Evolutionary conservation across 2,888 invertebrate species (phyloP).

Genomic region (Cephus spinipes): DNA sequence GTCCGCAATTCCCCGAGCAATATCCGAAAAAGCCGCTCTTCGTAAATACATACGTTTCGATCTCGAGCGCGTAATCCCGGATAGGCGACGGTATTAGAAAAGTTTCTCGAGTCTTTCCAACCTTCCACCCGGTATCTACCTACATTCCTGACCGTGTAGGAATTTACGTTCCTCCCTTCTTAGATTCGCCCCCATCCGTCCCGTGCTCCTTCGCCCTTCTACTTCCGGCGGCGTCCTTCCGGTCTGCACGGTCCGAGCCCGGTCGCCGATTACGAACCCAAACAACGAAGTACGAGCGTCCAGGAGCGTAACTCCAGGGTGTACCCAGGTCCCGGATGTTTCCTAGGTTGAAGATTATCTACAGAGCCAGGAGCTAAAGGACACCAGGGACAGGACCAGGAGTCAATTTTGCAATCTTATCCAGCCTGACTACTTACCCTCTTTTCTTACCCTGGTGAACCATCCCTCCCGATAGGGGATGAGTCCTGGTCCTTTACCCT

Average conservation of each 20-base stretch:
- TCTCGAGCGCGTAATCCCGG: constrained; percentile 58
- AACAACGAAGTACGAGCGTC: constrained; percentile 49
- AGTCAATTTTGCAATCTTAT: constrained; percentile 54
- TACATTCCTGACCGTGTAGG: neutral
- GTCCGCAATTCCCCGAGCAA: constrained; percentile 24
- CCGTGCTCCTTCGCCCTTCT: neutral
- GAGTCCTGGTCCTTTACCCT: constrained; percentile 17
- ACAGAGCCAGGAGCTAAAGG: constrained; percentile 54
- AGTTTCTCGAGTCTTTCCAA: constrained; percentile 46
- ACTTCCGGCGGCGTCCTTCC: neutral
- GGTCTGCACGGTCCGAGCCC: neutral
- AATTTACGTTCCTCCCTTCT: neutral
- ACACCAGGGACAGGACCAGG: constrained; percentile 52
- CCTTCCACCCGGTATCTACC: neutral
- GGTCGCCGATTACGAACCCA: constrained; percentile 40
- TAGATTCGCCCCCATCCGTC: neutral
- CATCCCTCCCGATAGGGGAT: constrained; percentile 31
- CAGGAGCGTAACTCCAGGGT: constrained; percentile 43
- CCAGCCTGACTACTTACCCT: constrained; percentile 37
- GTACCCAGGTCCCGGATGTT: constrained; percentile 39
- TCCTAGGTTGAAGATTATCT: constrained; percentile 38
- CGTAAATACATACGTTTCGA: constrained; percentile 62
- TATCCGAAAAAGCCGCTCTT: constrained; percentile 28
- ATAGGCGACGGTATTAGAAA: constrained; percentile 63
- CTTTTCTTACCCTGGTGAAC: constrained; percentile 20